phyloP scores from a whole-genome alignment of 2,888 invertebrate genomes.

The Drosophila neutralis region DNA sequence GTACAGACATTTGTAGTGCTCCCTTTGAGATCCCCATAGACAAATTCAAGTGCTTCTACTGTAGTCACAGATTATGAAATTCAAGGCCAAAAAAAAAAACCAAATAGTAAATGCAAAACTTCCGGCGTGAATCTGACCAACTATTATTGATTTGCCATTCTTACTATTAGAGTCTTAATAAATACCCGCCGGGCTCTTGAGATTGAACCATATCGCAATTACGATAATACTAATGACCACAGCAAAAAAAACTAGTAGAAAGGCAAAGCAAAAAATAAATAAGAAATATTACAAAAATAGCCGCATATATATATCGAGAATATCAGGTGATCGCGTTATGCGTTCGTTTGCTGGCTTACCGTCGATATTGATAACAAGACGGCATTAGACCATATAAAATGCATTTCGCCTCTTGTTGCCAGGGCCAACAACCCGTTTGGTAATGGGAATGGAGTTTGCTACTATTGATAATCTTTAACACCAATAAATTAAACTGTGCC shows the following conservation, averaged over 20 bases:
- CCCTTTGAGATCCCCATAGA: neutral
- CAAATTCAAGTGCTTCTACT: constrained; percentile 10
- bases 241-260: neutral
- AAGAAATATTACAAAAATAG: neutral
- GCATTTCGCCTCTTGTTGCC: constrained; percentile 27
- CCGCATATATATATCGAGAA: neutral
- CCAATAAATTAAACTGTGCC: neutral
- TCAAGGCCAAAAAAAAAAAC: constrained; percentile 18
- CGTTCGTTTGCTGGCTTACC: neutral
- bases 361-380: constrained; percentile 11
- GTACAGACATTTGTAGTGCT: neutral
- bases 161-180: neutral
- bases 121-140: constrained; percentile 9
- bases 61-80: constrained; percentile 19
- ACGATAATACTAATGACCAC: constrained; percentile 3
- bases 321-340: constrained; percentile 35
- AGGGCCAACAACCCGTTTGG: neutral
- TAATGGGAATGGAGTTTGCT: neutral
- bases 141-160: constrained; percentile 3
- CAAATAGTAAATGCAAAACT: constrained; percentile 12
- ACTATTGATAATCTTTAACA: neutral
- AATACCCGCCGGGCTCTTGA: constrained; percentile 10
- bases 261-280: neutral
- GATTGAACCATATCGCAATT: constrained; percentile 3
- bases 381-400: constrained; percentile 25